Evolutionary conservation across 2,797 vertebrate genomes (phyloP).

Genomic region (Pyrocephalus nanus): DNA sequence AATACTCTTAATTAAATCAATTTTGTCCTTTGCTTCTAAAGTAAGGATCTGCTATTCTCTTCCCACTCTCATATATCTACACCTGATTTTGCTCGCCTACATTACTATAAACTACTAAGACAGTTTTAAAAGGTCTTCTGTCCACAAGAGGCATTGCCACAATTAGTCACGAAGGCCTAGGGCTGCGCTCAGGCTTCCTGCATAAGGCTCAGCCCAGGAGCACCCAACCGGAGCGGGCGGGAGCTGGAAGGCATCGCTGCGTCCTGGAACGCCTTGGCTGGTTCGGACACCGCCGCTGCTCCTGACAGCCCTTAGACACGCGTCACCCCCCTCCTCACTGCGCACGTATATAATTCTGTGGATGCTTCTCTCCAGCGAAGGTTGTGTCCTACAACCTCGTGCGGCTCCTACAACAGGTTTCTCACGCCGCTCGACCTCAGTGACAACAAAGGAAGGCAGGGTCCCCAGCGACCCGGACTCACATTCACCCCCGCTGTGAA

Average conservation of each 20-base stretch:
- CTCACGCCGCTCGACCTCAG: not conserved
- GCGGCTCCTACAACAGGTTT: not conserved
- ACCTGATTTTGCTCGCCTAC: not conserved
- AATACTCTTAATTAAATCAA: not conserved
- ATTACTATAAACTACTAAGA: not conserved
- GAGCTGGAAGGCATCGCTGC: fast-evolving
- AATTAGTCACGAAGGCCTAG: not conserved
- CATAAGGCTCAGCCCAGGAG: not conserved
- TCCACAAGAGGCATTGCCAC: not conserved
- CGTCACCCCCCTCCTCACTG: not conserved
- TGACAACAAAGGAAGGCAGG: not conserved
- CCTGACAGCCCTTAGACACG: not conserved
- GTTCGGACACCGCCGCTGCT: fast-evolving
- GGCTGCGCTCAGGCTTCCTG: not conserved
- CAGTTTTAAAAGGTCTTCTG: not conserved
- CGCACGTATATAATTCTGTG: fast-evolving
- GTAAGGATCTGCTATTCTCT: not conserved
- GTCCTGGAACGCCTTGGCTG: fast-evolving
- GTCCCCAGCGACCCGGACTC: not conserved
- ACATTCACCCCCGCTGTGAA: not conserved
- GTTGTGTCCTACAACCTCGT: fast-evolving
- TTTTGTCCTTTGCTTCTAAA: not conserved
- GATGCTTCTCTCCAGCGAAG: not conserved
- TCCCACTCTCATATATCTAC: fast-evolving
- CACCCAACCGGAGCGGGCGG: not conserved